phyloP scores from a whole-genome alignment of 2,888 invertebrate species.

The Erannis defoliaria region DNA sequence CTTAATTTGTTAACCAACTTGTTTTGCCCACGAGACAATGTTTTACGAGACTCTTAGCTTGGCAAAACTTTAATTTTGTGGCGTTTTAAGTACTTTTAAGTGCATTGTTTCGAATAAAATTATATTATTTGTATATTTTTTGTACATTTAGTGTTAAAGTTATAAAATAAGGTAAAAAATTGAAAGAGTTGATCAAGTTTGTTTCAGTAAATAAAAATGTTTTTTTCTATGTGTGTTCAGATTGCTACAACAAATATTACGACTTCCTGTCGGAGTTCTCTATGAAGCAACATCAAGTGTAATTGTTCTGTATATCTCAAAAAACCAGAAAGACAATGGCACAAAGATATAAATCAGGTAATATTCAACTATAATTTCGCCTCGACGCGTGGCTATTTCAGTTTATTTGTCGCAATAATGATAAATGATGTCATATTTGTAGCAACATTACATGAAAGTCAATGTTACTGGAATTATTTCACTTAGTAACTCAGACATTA shows the following conservation, averaged over 20 bases:
- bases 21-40: constrained; percentile 57
- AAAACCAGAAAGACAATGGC: constrained; percentile 69
- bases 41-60: constrained; percentile 48
- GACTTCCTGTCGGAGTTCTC: constrained; percentile 50
- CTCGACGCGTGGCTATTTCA: constrained; percentile 61
- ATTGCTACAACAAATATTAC: constrained; percentile 30
- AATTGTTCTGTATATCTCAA: constrained; percentile 38
- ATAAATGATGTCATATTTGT: constrained; percentile 33
- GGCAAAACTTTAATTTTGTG: constrained; percentile 42
- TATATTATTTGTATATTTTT: not conserved
- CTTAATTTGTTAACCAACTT: constrained; percentile 73
- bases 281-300: constrained; percentile 41
- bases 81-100: constrained; percentile 32
- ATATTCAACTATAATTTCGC: constrained; percentile 66
- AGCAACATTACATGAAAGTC: constrained; percentile 54
- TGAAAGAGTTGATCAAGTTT: not conserved
- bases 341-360: constrained; percentile 68
- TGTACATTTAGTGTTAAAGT: not conserved
- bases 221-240: constrained; percentile 5
- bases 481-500: constrained; percentile 33
- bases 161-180: not conserved
- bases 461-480: constrained; percentile 41
- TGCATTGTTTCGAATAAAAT: constrained; percentile 2
- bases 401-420: constrained; percentile 53
- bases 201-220: not conserved